These are phyloP conservation scores for Pseudolaguvia tuberculata DNA, from an alignment of 2,113 vertebrate genomes.

Conservation along the genomic window DNA sequence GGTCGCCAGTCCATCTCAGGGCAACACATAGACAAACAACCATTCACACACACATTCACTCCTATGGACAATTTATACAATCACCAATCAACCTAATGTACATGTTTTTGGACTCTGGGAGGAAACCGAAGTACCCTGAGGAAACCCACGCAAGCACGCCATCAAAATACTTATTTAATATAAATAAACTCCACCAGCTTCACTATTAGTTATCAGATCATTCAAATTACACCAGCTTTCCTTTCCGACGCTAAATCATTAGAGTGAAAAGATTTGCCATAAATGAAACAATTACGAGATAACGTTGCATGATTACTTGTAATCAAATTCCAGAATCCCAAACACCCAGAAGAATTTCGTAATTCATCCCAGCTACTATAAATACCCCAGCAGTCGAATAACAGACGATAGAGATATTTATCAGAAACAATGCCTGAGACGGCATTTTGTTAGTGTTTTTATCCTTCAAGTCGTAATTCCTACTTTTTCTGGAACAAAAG, in stretches of 20 bases:
- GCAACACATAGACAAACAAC: too few species aligned
- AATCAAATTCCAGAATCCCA: slow-evolving; percentile 14
- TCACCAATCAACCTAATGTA: too few species aligned
- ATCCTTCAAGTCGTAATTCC: not conserved
- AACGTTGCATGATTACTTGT: not conserved
- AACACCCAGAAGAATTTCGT: not conserved
- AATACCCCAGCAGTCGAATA: slow-evolving; percentile 1
- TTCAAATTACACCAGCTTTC: not conserved
- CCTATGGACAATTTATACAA: too few species aligned
- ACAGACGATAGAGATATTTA: not conserved
- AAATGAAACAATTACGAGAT: not conserved
- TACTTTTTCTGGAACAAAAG: not conserved
- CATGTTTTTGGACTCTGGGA: too few species aligned
- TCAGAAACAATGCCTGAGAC: not conserved
- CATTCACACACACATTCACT: too few species aligned
- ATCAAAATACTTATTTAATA: too few species aligned
- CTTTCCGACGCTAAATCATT: not conserved
- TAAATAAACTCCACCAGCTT: too few species aligned
- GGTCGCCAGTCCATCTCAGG: too few species aligned
- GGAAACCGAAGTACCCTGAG: too few species aligned
- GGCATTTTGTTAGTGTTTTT: not conserved
- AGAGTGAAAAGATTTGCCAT: not conserved
- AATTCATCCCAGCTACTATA: not conserved
- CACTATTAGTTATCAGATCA: not conserved
- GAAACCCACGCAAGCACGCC: too few species aligned